Evolutionary conservation across 2,113 vertebrate species (phyloP), one percentile per base, ranked within the genome.

Genomic region (Lipotes vexillifer): DNA sequence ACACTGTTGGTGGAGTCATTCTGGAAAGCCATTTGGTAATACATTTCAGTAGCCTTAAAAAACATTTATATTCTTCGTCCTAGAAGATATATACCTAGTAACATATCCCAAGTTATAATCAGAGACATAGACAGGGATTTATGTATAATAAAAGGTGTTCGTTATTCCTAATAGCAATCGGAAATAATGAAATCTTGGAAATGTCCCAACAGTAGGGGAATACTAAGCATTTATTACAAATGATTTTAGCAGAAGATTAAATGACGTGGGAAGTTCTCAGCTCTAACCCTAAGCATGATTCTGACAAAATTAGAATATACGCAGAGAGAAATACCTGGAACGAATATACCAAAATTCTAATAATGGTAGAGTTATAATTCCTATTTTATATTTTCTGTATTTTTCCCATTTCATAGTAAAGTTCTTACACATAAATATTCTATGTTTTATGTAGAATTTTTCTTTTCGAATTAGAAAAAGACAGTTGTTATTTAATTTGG

Each of bases 141-240:
- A 94, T 93, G 44, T 84, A 52, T 52, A 52, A 52, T 52, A 46
- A 96, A 96, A 89, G 87, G 68, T 83, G 36, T 66, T 88, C 69
- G 88, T 85, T 49, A 66, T 95, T 94, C 89, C 89, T 91, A 86
- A 94, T 44, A 83, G 38, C 27, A 94, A 92, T 88, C 86, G 78
- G 90, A 96, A 98, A 86, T 77, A 86, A 94, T 36, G 36, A 91
- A 93, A 93, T 88, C 29, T 20, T 89, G 80, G 78, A 82, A 96
- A 86, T n/a, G 23, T 57, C 57, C 86, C 86, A 74, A 57, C 38
- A 72, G 29, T 36, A 23, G 41, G 77, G 15, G 55, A 88, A 41
- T 63, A 49, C 21, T 82, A 91, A 81, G 14, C 75, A 44, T 75
- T 94, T 90, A 36, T 93, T 94, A 86, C 27, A 94, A 91, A 91